Evolutionary conservation across 2,113 vertebrate genomes (phyloP).

Genomic region (Archilochus colubris): DNA sequence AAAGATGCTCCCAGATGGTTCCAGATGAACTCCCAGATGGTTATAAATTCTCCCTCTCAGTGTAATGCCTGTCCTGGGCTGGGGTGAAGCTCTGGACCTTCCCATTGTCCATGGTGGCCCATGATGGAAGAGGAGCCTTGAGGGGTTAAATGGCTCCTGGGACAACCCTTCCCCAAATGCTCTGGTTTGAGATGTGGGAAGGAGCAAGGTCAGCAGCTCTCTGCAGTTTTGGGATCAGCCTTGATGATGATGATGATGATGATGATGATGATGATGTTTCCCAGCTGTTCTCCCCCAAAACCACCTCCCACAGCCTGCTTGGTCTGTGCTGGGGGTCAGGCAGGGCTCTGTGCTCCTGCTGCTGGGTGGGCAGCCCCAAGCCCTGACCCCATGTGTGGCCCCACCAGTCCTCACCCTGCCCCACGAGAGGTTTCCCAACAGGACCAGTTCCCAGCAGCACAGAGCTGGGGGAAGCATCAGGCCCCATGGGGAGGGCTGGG

Average conservation of each 20-base stretch:
- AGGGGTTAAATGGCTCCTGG: background rate
- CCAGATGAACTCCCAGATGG: background rate
- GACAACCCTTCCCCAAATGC: background rate
- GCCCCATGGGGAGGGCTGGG: rapidly evolving
- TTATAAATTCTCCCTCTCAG: background rate
- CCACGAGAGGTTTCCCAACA: background rate
- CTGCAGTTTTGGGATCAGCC: background rate
- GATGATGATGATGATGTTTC: background rate
- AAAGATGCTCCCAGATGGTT: background rate
- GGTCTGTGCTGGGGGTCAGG: no score
- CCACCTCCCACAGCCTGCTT: background rate
- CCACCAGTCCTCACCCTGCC: background rate
- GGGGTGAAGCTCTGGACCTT: background rate
- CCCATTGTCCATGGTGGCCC: rapidly evolving
- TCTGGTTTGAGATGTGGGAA: background rate
- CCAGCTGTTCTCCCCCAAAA: background rate
- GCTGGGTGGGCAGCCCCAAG: background rate
- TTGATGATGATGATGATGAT: background rate
- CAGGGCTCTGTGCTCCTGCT: background rate
- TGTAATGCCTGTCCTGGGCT: background rate
- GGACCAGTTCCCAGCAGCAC: rapidly evolving
- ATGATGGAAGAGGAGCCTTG: rapidly evolving
- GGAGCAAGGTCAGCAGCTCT: rapidly evolving
- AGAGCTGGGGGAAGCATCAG: rapidly evolving
- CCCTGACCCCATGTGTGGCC: rapidly evolving